Conservation (phyloP, 1,140 invertebrate genomes). For the Homarus americanus region DNA sequence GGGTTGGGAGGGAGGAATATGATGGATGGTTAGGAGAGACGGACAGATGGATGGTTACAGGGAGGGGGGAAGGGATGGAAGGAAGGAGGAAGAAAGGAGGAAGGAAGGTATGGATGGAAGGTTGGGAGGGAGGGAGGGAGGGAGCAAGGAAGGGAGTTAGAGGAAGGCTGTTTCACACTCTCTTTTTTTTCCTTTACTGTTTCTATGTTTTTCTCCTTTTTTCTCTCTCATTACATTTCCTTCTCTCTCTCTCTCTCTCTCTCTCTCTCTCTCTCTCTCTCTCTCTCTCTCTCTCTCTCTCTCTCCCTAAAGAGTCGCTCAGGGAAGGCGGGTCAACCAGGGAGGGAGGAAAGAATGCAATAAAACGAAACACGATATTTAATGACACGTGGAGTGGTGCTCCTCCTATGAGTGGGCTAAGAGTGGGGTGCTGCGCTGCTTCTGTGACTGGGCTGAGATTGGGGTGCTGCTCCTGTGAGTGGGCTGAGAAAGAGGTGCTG, state of each 20-base stretch:
- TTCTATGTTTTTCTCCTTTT: conserved; percentile 5
- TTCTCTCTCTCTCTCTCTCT: background rate
- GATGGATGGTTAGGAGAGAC: too few species aligned
- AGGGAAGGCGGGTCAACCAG: background rate
- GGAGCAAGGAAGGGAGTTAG: too few species aligned
- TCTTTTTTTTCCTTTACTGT: background rate
- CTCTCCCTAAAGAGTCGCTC: background rate
- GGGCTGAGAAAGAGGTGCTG: background rate
- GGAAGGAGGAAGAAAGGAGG: too few species aligned
- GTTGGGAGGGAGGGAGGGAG: too few species aligned
- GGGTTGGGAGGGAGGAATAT: too few species aligned
- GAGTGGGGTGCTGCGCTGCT: background rate
- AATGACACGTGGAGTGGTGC: conserved; percentile 21
- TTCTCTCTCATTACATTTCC: conserved; percentile 13
- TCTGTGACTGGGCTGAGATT: too few species aligned
- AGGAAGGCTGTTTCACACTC: too few species aligned
- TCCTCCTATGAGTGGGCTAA: background rate
- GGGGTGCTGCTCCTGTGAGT: background rate
- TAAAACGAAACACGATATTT: conserved; percentile 59
- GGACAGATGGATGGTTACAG: too few species aligned
- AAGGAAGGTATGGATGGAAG: too few species aligned
- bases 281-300: background rate
- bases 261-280: background rate
- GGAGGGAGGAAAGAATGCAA: conserved; percentile 32
- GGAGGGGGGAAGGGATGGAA: too few species aligned